These are phyloP conservation scores for Anneissia japonica DNA, from an alignment of 35 echinoderm and acorn worm species.

Conservation along the genomic window DNA sequence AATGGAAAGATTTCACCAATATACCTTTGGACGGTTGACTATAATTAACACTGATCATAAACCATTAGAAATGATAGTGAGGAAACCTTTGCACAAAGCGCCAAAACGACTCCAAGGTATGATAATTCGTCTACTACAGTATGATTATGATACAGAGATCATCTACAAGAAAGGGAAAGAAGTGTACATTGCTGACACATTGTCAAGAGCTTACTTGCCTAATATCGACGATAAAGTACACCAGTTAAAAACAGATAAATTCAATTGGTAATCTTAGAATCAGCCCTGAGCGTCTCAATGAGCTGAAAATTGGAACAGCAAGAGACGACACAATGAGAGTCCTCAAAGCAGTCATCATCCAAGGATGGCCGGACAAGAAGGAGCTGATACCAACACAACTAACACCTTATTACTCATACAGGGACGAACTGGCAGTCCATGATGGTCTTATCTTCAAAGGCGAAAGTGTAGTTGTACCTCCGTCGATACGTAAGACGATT, in stretches of 20 bases:
- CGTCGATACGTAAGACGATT: constrained; percentile 10
- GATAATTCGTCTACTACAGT: constrained; percentile 4
- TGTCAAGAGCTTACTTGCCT: constrained; percentile 10
- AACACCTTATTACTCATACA: constrained; percentile 6
- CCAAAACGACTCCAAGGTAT: constrained; percentile 47
- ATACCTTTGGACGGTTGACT: no score
- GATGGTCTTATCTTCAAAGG: constrained; percentile 44
- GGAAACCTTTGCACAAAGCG: constrained; percentile 25
- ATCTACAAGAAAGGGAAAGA: constrained; percentile 22
- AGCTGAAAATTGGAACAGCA: not conserved
- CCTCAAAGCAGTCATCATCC: not conserved
- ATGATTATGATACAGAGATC: constrained; percentile 15
- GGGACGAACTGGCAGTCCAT: constrained; percentile 23
- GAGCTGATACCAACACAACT: not conserved
- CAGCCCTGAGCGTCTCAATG: not conserved
- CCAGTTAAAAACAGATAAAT: not conserved
- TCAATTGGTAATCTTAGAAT: not conserved
- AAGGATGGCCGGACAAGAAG: not conserved
- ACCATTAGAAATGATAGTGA: constrained; percentile 24
- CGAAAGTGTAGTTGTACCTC: constrained; percentile 20
- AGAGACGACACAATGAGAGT: not conserved
- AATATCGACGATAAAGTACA: constrained; percentile 5
- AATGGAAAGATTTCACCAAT: not conserved
- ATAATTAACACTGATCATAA: constrained; percentile 60
- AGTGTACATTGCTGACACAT: constrained; percentile 11